These are phyloP conservation scores for Tapera naevia DNA, from an alignment of 2,797 vertebrate species.

Conservation along the genomic window DNA sequence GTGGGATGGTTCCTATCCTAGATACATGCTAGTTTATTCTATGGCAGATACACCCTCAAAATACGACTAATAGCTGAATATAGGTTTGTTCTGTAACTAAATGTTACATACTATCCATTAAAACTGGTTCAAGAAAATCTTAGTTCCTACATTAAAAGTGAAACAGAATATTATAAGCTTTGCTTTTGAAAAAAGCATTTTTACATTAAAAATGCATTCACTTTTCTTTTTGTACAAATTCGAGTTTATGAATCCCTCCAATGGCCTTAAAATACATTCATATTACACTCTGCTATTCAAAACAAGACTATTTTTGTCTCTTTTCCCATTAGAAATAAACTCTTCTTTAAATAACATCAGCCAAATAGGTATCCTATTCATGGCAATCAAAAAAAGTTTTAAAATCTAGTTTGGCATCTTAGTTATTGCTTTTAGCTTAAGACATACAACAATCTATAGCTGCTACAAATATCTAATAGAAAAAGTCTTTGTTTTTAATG, in stretches of 20 bases:
- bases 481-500: not conserved
- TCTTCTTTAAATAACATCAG: not conserved
- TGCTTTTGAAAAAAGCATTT: not conserved
- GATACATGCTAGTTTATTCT: not conserved
- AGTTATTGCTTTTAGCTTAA: slow-evolving; percentile 16
- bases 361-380: not conserved
- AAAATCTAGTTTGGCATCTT: not conserved
- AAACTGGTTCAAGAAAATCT: not conserved
- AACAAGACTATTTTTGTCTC: not conserved
- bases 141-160: not conserved
- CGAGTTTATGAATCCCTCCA: not conserved
- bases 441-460: not conserved
- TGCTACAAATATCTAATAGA: not conserved
- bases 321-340: slow-evolving; percentile 21
- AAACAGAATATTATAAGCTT: not conserved
- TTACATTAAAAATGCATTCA: not conserved
- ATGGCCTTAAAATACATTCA: not conserved
- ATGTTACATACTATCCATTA: not conserved
- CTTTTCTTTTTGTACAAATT: not conserved
- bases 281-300: not conserved
- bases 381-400: not conserved
- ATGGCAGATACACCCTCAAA: not conserved
- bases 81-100: not conserved
- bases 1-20: not conserved
- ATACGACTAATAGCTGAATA: not conserved